Percentiles rank a stretch among this genome's conserved stretches.
These are phyloP conservation scores for Embidobia sp. DNA, from an alignment of 2,888 invertebrate genomes.

Conservation along the genomic window DNA sequence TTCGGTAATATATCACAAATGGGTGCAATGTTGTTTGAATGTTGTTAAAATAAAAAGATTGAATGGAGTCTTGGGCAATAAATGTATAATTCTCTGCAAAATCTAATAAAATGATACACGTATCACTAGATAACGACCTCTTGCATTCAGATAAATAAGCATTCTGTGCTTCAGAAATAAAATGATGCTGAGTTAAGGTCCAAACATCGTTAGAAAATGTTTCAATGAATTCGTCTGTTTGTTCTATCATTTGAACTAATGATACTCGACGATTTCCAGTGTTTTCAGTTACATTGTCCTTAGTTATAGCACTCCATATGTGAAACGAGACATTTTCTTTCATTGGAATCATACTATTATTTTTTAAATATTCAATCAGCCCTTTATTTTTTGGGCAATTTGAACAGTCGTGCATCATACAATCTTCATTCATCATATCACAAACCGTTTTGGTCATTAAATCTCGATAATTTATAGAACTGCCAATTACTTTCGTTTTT, in stretches of 20 bases:
- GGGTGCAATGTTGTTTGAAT: constrained; percentile 21
- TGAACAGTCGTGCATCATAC: constrained; percentile 33
- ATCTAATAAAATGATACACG: constrained; percentile 43
- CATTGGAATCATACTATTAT: background rate
- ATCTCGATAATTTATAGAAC: background rate
- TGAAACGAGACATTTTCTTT: background rate
- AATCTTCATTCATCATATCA: constrained; percentile 5
- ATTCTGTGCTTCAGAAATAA: constrained; percentile 27
- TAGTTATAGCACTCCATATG: background rate
- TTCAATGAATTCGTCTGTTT: constrained; percentile 22
- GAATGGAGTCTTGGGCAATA: constrained; percentile 41
- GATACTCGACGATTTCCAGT: background rate
- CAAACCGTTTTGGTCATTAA: constrained; percentile 3
- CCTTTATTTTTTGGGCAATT: constrained; percentile 6
- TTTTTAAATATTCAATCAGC: background rate
- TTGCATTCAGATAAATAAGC: constrained; percentile 37
- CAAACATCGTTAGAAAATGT: constrained; percentile 14
- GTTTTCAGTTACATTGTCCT: background rate
- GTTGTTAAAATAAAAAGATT: constrained; percentile 19
- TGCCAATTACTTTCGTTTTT: background rate
- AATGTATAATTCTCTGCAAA: constrained; percentile 48
- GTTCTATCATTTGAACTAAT: constrained; percentile 1
- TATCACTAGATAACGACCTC: constrained; percentile 24
- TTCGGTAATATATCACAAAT: constrained; percentile 39
- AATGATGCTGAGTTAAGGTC: constrained; percentile 41